Evolutionary conservation across 2,797 vertebrate genomes (phyloP).

Genomic region (Schizothorax lantsangensis): DNA sequence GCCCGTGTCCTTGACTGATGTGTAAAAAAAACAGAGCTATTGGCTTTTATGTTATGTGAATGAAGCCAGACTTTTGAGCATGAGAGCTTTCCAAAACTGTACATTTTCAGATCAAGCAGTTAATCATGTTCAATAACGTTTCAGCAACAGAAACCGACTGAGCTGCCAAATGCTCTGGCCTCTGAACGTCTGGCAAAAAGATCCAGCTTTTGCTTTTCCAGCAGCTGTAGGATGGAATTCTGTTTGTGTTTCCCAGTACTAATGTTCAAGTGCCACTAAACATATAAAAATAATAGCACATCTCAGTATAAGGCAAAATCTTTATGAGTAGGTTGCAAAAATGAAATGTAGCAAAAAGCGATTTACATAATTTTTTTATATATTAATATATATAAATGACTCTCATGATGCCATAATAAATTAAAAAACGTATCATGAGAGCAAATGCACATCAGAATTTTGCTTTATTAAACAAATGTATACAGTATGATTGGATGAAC

Average conservation of each 20-base stretch:
- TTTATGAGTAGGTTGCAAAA: not conserved
- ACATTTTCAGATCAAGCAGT: constrained; percentile 54
- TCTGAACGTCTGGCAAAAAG: constrained; percentile 46
- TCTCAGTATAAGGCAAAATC: not conserved
- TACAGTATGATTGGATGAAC: not conserved
- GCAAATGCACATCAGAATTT: constrained; percentile 1
- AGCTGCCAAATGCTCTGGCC: constrained; percentile 53
- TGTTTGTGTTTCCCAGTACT: constrained; percentile 11
- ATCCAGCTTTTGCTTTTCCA: constrained; percentile 41
- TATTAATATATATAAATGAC: not conserved
- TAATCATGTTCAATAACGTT: constrained; percentile 49
- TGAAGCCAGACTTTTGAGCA: constrained; percentile 15
- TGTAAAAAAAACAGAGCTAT: not conserved
- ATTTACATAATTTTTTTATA: not conserved
- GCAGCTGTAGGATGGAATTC: constrained; percentile 41
- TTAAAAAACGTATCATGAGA: not conserved
- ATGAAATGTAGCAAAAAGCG: not conserved
- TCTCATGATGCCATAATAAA: not conserved
- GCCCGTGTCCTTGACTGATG: not conserved
- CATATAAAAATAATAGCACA: not conserved
- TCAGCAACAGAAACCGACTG: constrained; percentile 48
- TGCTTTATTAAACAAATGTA: not conserved
- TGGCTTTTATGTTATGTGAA: constrained; percentile 21
- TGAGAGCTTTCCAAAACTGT: constrained; percentile 43
- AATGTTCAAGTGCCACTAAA: not conserved